phyloP scores from a whole-genome alignment of 2,797 vertebrate genomes.

The Iguana delicatissima region DNA sequence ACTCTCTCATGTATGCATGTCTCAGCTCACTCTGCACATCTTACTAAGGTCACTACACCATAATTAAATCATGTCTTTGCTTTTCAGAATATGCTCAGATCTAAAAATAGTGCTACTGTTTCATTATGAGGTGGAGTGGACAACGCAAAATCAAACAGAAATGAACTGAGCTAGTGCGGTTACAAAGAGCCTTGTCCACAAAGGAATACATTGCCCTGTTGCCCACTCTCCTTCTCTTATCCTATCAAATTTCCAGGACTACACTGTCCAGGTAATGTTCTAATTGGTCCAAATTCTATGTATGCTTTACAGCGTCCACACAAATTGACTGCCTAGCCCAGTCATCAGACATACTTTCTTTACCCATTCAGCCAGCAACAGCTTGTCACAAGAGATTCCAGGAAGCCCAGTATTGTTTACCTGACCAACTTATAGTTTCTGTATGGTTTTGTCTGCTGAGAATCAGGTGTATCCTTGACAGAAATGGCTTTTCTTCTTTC shows the following conservation, averaged over 20 bases:
- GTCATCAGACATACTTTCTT: neutral
- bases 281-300: neutral
- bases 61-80: slow-evolving; percentile 75
- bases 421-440: too few relatives aligned
- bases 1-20: slow-evolving; percentile 45
- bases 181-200: neutral
- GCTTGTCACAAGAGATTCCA: neutral
- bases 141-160: slow-evolving; percentile 1
- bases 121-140: slow-evolving; percentile 59
- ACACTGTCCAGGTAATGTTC: too few relatives aligned
- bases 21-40: slow-evolving; percentile 54
- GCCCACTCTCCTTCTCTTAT: neutral
- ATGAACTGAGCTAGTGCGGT: neutral
- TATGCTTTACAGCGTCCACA: neutral
- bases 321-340: neutral
- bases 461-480: neutral
- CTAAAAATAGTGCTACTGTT: slow-evolving; percentile 68
- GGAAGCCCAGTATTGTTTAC: neutral
- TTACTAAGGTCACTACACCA: slow-evolving; percentile 71
- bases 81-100: slow-evolving; percentile 72
- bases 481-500: neutral
- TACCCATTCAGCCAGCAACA: neutral
- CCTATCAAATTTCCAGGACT: neutral
- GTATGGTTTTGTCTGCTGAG: too few relatives aligned
- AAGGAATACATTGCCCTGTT: neutral